Evolutionary conservation across 2,113 vertebrate genomes (phyloP).

Genomic region (Tyto alba): DNA sequence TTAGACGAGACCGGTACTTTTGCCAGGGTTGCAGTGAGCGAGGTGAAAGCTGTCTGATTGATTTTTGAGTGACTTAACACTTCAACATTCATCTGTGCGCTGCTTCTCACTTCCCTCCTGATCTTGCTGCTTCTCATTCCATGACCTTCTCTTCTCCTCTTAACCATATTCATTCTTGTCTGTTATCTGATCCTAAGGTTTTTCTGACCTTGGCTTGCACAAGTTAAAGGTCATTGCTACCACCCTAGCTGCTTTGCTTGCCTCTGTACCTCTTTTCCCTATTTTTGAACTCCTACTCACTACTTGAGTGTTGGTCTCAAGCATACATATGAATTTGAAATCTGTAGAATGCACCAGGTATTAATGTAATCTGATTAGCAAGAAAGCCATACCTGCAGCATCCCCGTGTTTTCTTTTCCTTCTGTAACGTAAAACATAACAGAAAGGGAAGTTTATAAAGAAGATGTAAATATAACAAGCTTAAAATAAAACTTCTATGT

Average conservation of each 20-base stretch:
- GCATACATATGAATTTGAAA: not conserved
- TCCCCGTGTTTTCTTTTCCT: not conserved
- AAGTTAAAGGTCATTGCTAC: not conserved
- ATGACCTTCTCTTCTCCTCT: not conserved
- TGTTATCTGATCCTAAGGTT: not conserved
- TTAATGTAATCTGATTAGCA: not conserved
- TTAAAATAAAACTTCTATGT: not conserved
- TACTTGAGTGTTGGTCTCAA: not conserved
- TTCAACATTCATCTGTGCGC: not conserved
- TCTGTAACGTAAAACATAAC: not conserved
- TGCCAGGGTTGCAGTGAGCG: not conserved
- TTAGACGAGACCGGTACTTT: not conserved
- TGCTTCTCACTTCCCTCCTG: not conserved
- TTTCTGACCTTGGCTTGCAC: not conserved
- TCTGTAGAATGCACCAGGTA: not conserved
- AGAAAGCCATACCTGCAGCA: not conserved
- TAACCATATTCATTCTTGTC: not conserved
- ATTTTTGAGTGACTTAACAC: conserved; percentile 2
- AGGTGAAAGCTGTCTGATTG: not conserved
- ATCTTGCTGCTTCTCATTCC: rapidly evolving
- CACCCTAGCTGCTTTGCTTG: not conserved
- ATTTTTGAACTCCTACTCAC: not conserved
- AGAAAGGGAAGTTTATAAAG: not conserved
- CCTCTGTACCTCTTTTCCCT: not conserved
- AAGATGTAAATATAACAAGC: not conserved